Evolutionary conservation across 2,113 vertebrate species (phyloP).

Genomic region (Megaleporinus macrocephalus): DNA sequence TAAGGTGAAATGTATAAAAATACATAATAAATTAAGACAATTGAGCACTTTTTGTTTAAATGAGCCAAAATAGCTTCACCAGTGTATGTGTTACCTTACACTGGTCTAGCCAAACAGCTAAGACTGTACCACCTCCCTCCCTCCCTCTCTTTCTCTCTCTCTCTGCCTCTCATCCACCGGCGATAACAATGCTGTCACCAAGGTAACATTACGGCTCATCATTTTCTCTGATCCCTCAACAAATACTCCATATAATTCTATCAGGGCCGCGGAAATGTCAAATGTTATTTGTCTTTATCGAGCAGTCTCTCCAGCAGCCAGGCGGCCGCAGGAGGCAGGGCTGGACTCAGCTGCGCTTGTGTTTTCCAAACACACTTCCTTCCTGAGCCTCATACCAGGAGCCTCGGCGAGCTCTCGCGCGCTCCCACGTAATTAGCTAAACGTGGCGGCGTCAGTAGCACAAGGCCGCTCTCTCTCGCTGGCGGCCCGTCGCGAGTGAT

Average conservation of each 20-base stretch:
- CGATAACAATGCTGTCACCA: conserved; percentile 59
- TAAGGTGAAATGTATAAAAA: too few relatives aligned
- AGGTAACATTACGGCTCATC: conserved; percentile 63
- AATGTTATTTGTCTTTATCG: conserved; percentile 65
- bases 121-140: conserved; percentile 36
- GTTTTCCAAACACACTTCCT: not conserved
- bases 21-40: too few relatives aligned
- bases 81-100: conserved; percentile 19
- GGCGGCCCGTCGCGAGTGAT: not conserved
- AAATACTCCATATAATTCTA: conserved; percentile 66
- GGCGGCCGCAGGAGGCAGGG: conserved; percentile 19
- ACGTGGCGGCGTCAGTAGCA: not conserved
- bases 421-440: conserved; percentile 31
- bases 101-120: conserved; percentile 45
- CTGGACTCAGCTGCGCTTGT: not conserved
- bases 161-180: conserved; percentile 31
- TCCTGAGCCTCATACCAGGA: not conserved
- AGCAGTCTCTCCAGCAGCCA: conserved; percentile 43
- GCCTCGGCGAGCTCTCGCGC: not conserved
- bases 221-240: conserved; percentile 63
- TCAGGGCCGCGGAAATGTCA: conserved; percentile 63
- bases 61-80: not conserved
- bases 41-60: not conserved
- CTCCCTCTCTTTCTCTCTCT: conserved; percentile 14
- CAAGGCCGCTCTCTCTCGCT: conserved; percentile 14